Evolutionary conservation across 2,888 invertebrate species (phyloP).

Genomic region (Sclerodermus sp.): DNA sequence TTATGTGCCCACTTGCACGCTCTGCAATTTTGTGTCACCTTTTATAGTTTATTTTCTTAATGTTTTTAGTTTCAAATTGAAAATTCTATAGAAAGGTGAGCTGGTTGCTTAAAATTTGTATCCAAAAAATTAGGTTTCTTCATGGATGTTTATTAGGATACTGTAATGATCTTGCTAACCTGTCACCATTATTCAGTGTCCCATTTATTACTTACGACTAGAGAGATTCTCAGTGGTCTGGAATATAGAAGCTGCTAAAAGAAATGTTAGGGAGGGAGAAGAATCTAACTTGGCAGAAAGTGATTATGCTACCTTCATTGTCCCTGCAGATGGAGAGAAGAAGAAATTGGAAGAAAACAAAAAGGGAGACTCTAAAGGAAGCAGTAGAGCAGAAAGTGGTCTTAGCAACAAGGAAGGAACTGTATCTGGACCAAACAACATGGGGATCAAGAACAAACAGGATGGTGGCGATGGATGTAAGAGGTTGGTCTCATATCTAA

Average conservation of each 20-base stretch:
- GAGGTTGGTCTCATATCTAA: slow-evolving; percentile 61
- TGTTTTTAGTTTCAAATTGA: too few species aligned
- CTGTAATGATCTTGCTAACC: slow-evolving; percentile 14
- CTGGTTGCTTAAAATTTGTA: too few species aligned
- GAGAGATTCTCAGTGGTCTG: too few species aligned
- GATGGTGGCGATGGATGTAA: slow-evolving; percentile 58
- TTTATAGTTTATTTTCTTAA: slow-evolving; percentile 39
- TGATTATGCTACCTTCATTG: slow-evolving; percentile 53
- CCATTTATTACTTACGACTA: not conserved
- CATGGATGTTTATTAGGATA: too few species aligned
- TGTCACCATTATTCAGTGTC: slow-evolving; percentile 20
- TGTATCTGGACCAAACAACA: slow-evolving; percentile 52
- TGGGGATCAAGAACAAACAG: slow-evolving; percentile 63
- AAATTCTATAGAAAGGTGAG: too few species aligned
- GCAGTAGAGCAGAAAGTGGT: slow-evolving; percentile 51
- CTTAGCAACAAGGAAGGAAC: slow-evolving; percentile 47
- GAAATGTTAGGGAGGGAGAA: slow-evolving; percentile 34
- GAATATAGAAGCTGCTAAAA: not conserved
- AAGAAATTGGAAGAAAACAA: slow-evolving; percentile 54
- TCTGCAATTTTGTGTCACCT: slow-evolving; percentile 32
- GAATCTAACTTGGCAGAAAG: slow-evolving; percentile 41
- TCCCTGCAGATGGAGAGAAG: slow-evolving; percentile 57
- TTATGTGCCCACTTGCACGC: slow-evolving; percentile 10
- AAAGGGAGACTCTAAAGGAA: slow-evolving; percentile 55
- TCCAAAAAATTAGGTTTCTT: too few species aligned